A percentile compares a stretch with the other conserved stretches of the same genome.
Conservation (phyloP, 2,888 invertebrate genomes). For the Allolobophora icterica region DNA sequence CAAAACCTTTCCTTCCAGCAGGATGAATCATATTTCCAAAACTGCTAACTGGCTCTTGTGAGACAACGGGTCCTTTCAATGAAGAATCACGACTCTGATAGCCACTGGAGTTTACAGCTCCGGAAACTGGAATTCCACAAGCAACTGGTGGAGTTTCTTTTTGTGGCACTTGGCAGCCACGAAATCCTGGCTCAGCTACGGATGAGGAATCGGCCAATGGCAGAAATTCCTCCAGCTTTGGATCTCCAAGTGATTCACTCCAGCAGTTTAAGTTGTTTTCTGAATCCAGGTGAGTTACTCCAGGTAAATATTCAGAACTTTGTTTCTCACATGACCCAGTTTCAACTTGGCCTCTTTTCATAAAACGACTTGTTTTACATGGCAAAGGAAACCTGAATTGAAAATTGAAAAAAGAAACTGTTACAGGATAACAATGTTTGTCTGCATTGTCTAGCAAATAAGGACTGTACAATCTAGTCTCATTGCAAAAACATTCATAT, state of each 20-base stretch:
- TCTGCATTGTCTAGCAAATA: background rate
- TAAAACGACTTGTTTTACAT: background rate
- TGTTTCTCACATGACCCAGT: background rate
- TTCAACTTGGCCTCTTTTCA: background rate
- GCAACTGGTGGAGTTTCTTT: background rate
- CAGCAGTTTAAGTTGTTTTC: conserved; percentile 15
- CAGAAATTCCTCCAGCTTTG: background rate
- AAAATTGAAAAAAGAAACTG: background rate
- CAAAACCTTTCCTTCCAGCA: background rate
- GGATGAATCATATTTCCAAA: background rate
- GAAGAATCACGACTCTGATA: background rate
- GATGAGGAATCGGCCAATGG: background rate
- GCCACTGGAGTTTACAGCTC: background rate
- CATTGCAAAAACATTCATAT: background rate
- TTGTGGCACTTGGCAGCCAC: background rate
- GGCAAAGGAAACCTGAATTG: background rate
- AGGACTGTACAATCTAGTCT: background rate
- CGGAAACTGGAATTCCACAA: background rate
- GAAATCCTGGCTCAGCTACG: background rate
- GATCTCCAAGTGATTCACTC: background rate
- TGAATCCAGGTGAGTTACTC: background rate
- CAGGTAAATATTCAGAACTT: background rate
- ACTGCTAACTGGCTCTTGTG: background rate
- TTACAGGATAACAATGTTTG: background rate
- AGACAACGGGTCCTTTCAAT: background rate